Conservation (phyloP, 2,888 invertebrate species). For the Busseola fusca region DNA sequence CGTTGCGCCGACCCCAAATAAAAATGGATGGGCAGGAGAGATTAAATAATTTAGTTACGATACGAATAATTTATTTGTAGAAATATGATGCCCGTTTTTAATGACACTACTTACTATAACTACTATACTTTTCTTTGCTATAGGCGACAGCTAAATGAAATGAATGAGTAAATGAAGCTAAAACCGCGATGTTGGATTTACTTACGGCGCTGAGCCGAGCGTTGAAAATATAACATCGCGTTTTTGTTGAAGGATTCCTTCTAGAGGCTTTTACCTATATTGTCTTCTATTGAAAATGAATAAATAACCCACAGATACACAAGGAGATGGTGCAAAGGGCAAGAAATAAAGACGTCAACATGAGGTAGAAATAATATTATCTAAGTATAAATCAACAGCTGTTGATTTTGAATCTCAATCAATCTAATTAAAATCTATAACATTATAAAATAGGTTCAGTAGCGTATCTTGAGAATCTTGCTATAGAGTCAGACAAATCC, state of each 20-base stretch:
- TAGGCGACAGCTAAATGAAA: neutral
- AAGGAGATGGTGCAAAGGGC: conserved; percentile 4
- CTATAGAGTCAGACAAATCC: too few species aligned
- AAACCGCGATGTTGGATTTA: neutral
- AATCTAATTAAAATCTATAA: too few species aligned
- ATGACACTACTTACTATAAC: neutral
- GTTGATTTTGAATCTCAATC: too few species aligned
- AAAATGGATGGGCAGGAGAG: neutral
- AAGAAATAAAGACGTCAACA: conserved; percentile 10
- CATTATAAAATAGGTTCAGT: too few species aligned
- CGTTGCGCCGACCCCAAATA: neutral
- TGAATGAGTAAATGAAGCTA: neutral
- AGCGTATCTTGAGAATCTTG: too few species aligned
- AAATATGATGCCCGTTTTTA: neutral
- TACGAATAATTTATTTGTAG: neutral
- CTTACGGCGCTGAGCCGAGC: neutral
- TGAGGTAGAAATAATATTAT: conserved; percentile 1
- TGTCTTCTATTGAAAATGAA: neutral
- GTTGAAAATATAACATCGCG: neutral
- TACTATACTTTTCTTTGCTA: too few species aligned
- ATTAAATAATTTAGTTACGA: neutral
- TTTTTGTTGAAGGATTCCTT: neutral
- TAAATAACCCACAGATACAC: neutral
- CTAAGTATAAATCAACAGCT: too few species aligned
- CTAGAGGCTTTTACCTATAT: neutral